A percentile compares a stretch with the other conserved stretches of the same genome.
Evolutionary conservation across 2,797 vertebrate genomes (phyloP).

Genomic region (Delichon dasypus): DNA sequence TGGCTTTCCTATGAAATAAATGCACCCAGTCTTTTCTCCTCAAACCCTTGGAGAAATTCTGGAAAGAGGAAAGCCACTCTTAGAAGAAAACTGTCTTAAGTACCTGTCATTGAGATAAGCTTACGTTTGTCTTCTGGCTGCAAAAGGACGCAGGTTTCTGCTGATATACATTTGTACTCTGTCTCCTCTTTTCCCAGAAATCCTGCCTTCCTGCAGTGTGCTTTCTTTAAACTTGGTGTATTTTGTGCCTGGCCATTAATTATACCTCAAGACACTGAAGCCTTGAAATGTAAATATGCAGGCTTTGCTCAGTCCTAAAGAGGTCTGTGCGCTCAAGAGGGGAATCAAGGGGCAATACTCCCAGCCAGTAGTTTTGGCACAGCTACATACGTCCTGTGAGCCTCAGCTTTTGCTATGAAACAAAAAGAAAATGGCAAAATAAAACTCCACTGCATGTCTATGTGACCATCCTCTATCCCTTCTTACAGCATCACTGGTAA

Average conservation of each 20-base stretch:
- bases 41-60: background rate
- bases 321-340: background rate
- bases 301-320: background rate
- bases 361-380: background rate
- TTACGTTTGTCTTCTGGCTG: background rate
- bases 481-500: background rate
- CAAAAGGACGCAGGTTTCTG: background rate
- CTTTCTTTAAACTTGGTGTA: background rate
- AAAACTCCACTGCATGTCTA: background rate
- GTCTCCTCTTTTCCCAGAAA: background rate
- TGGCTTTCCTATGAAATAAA: background rate
- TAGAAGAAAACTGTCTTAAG: background rate
- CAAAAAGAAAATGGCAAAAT: background rate
- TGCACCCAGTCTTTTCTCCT: background rate
- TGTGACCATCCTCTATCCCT: background rate
- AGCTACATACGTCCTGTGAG: accelerated
- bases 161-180: background rate
- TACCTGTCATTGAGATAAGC: background rate
- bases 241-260: background rate
- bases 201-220: background rate
- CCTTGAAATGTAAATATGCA: background rate
- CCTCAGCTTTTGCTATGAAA: background rate
- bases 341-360: background rate
- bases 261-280: background rate
- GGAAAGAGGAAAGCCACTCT: background rate